Base-by-base conservation (phyloP, 2,113 vertebrate genomes). In the Eurypyga helias region DNA sequence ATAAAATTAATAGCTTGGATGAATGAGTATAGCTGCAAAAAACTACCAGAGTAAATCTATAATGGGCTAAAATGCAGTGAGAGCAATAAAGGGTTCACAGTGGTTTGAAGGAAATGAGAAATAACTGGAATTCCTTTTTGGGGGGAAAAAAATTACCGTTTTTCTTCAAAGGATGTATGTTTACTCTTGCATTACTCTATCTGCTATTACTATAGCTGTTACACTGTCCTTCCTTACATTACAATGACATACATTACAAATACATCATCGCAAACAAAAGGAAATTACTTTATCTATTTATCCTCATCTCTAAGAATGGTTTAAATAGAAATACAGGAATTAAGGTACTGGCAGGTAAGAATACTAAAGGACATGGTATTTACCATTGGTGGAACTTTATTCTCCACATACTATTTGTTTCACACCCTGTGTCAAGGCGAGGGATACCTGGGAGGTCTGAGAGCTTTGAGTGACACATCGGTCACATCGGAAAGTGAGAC, bases 1-100 rank as follows among this genome's bases (percentile, higher is more conserved):
- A 33, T 52, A 86, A 85, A 93, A 86, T 80, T 89, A 90, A 94
- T 92, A 81, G 43, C 33, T 78, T 81, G 64, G 55, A 92, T 80
- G 69, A 83, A 94, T 51, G 29, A 71, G 29, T 31, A 10, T 24
- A 88, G 55, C 58, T 51, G 80, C 62, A 90, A 81, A 93, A 46
- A 33, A 87, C 67, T 76, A 91, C 79, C 82, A 81, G 23, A 75
- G 31, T 62, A 93, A 90, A 94, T 66, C 58, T 83, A 62, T 80
- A 94, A 80, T 46, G 28, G 70, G 25, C 21, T 89, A 78, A 80
- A 96, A 83, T 61, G 93, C 81, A 79, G 77, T 62, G 43, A 70
- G 19, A 95, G 20, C 13, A 71, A 48, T 82, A 66, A 84, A 62
- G 7, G 9, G 9, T n/a, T 81, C 58, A 70, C 15, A 81, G 55